Conservation (phyloP, 2,113 vertebrate species). For the Erinaceus europaeus region DNA sequence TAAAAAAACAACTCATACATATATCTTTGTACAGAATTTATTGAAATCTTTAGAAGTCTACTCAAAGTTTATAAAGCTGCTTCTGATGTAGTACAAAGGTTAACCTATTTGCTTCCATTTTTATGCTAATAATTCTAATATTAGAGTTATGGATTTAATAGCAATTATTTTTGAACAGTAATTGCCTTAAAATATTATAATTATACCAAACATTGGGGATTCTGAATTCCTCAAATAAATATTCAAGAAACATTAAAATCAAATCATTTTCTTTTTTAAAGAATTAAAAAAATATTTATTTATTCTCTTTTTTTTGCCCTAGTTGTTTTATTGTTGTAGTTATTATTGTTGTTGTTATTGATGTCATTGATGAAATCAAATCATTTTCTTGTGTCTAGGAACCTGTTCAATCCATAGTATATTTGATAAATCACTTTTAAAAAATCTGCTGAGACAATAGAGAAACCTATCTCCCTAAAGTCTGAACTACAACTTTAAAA, state of each 20-base stretch:
- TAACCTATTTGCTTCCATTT: neutral
- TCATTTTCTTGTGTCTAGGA: neutral
- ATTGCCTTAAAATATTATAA: neutral
- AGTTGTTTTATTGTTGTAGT: too few species aligned
- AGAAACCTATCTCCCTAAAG: neutral
- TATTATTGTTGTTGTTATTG: too few species aligned
- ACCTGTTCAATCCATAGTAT: neutral
- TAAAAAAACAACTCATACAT: too few species aligned
- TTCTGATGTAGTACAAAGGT: neutral
- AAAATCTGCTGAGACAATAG: neutral
- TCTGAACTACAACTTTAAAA: neutral
- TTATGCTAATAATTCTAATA: neutral
- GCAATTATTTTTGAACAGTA: neutral
- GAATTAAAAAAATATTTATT: too few species aligned
- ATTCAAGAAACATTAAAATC: neutral
- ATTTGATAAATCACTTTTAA: neutral
- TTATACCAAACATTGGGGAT: neutral
- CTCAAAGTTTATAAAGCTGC: neutral
- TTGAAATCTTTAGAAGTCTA: neutral
- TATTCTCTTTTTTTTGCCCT: too few species aligned
- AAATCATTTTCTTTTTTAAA: neutral
- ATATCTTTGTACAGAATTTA: constrained; percentile 6
- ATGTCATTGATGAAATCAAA: too few species aligned
- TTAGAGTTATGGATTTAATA: constrained; percentile 6
- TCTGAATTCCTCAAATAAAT: constrained; percentile 3